Percentiles rank a stretch among this genome's conserved stretches.
Evolutionary conservation across 2,888 invertebrate species (phyloP).

Genomic region (Meandrusa payeni): DNA sequence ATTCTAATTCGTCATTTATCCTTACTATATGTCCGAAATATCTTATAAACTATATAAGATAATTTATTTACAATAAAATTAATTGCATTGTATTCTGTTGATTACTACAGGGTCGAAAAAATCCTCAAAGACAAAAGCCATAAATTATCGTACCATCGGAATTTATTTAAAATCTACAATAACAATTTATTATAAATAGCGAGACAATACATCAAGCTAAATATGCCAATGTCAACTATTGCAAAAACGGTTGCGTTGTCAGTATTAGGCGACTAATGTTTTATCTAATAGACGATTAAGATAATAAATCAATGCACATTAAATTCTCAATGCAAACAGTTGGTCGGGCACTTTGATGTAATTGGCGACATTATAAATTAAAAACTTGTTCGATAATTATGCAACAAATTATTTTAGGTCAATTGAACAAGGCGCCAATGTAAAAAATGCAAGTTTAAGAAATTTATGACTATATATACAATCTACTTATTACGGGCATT

Average conservation of each 20-base stretch:
- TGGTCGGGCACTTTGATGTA: constrained; percentile 21
- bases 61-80: not conserved
- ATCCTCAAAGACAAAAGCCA: not conserved
- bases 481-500: too few relatives aligned
- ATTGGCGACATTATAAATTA: constrained; percentile 4
- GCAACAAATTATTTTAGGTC: constrained; percentile 13
- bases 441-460: too few relatives aligned
- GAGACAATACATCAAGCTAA: constrained; percentile 9
- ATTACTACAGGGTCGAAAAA: too few relatives aligned
- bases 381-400: constrained; percentile 7
- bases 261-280: constrained; percentile 16
- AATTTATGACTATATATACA: too few relatives aligned
- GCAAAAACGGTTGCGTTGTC: constrained; percentile 20
- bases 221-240: constrained; percentile 22
- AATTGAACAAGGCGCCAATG: not conserved
- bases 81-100: not conserved
- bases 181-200: constrained; percentile 5
- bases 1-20: too few relatives aligned
- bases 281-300: constrained; percentile 23
- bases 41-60: not conserved
- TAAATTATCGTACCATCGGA: not conserved
- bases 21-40: too few relatives aligned
- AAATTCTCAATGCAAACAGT: constrained; percentile 4
- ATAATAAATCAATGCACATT: constrained; percentile 23
- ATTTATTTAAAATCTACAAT: not conserved